Evolutionary conservation across 2,113 vertebrate species (phyloP).

Genomic region (Pedetes capensis): DNA sequence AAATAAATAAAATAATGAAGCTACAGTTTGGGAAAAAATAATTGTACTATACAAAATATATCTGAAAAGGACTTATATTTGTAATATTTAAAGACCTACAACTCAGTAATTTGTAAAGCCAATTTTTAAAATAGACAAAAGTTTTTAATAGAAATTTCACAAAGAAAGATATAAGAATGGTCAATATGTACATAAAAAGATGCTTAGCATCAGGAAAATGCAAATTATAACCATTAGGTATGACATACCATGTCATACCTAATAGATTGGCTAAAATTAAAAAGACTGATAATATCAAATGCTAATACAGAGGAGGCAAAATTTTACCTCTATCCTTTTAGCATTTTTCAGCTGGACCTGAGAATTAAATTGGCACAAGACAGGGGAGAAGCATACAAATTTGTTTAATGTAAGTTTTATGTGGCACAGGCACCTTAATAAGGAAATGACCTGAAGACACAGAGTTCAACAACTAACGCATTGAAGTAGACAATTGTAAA

Average conservation of each 20-base stretch:
- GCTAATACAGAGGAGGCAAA: neutral
- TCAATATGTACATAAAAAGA: neutral
- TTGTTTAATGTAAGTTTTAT: neutral
- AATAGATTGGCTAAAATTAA: neutral
- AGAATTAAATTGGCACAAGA: neutral
- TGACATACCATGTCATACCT: neutral
- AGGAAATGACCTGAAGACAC: neutral
- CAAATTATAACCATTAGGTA: neutral
- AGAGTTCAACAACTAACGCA: neutral
- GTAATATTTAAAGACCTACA: slow-evolving; percentile 3
- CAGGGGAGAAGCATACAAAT: neutral
- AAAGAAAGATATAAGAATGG: neutral
- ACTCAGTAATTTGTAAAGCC: neutral
- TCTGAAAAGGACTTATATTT: neutral
- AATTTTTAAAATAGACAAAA: neutral
- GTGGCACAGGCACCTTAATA: neutral
- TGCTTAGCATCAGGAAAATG: neutral
- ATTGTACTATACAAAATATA: neutral
- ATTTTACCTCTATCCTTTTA: neutral
- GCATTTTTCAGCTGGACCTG: neutral
- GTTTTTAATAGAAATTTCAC: neutral
- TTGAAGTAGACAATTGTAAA: neutral
- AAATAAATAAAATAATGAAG: neutral
- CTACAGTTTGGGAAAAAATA: neutral
- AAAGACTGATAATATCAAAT: neutral